A percentile compares a stretch with the other conserved stretches of the same genome.
These are phyloP conservation scores for Drosophila neocordata DNA, from an alignment of 1,140 invertebrate species.

Conservation along the genomic window DNA sequence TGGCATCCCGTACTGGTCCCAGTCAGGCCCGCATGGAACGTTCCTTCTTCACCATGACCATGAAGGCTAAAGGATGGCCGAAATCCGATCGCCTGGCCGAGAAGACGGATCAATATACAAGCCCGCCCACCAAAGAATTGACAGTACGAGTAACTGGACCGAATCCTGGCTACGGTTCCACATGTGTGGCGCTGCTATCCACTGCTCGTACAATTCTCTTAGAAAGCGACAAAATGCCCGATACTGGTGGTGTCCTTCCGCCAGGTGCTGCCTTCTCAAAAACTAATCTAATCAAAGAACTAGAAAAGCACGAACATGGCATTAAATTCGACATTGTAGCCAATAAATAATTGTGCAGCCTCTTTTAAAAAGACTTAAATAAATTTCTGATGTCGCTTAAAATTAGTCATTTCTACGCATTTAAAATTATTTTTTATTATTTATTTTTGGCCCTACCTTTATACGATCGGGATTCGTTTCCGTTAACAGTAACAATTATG, in stretches of 20 bases:
- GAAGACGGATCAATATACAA: constrained; percentile 85
- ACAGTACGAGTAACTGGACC: constrained; percentile 86
- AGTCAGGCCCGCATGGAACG: constrained; percentile 86
- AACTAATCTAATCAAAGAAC: constrained; percentile 75
- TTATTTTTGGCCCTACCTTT: no score
- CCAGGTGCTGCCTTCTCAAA: constrained; percentile 76
- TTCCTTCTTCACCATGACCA: constrained; percentile 86
- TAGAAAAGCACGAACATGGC: constrained; percentile 80
- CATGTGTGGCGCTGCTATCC: constrained; percentile 88
- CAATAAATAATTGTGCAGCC: constrained; percentile 57
- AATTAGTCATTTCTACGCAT: no score
- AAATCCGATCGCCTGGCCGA: constrained; percentile 86
- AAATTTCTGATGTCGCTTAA: no score
- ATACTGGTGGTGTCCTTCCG: constrained; percentile 84
- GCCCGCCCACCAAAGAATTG: constrained; percentile 87
- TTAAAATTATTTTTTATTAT: no score
- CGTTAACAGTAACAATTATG: no score
- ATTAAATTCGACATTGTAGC: constrained; percentile 80
- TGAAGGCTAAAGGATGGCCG: constrained; percentile 91
- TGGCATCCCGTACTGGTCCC: constrained; percentile 87
- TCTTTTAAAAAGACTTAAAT: no score
- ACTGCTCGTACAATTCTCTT: constrained; percentile 90
- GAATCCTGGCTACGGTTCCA: constrained; percentile 93
- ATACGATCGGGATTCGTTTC: no score
- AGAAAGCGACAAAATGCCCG: constrained; percentile 90